A percentile compares a stretch with the other conserved stretches of the same genome.
These are phyloP conservation scores for Mizuhopecten yessoensis DNA, from an alignment of 1,140 invertebrate species.

Conservation along the genomic window DNA sequence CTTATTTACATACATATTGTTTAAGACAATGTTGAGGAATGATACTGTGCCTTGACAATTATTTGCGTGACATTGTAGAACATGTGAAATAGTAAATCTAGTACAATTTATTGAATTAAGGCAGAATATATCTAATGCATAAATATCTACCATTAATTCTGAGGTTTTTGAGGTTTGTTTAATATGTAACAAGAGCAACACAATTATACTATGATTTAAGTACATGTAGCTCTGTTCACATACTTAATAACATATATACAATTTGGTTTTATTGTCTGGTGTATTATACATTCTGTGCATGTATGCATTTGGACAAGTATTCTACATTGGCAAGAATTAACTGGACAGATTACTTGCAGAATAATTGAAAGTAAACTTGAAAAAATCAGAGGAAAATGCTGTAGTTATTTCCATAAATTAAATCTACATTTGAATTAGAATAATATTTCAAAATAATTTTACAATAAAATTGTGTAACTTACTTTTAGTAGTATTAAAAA, in stretches of 20 bases:
- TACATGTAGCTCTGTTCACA: neutral
- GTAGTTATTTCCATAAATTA: neutral
- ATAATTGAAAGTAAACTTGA: neutral
- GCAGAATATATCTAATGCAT: neutral
- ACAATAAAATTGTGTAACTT: neutral
- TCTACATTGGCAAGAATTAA: neutral
- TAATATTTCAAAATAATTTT: neutral
- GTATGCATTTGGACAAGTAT: neutral
- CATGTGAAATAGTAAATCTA: conserved; percentile 16
- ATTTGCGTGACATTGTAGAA: neutral
- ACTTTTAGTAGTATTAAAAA: neutral
- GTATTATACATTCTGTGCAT: conserved; percentile 22
- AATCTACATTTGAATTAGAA: too few species aligned
- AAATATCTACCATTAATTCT: neutral
- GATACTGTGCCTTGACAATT: neutral
- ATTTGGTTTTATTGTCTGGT: neutral
- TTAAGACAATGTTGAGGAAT: neutral
- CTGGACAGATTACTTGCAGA: neutral
- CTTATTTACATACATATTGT: neutral
- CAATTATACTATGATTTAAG: neutral
- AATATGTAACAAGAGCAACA: neutral
- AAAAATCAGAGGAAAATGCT: neutral
- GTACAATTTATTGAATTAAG: neutral
- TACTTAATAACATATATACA: conserved; percentile 5
- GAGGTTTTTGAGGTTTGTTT: conserved; percentile 16